Conservation (phyloP, 2,888 invertebrate species). For the Furcula furcula region DNA sequence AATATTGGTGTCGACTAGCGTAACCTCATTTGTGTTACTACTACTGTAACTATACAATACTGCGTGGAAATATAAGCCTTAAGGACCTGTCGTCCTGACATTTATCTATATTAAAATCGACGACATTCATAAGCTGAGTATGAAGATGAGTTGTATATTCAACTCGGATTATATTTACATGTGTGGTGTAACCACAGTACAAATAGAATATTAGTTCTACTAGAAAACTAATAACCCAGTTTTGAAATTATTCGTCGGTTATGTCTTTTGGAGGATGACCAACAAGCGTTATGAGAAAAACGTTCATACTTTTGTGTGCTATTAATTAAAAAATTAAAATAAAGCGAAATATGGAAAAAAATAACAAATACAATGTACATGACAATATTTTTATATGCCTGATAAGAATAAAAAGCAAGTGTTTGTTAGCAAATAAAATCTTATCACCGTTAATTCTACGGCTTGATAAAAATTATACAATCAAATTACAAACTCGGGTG, state of each 20-base stretch:
- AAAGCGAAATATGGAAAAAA: no score
- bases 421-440: conserved; percentile 2
- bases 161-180: conserved; percentile 43
- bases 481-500: conserved; percentile 45
- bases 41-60: conserved; percentile 21
- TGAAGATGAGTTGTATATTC: conserved; percentile 39
- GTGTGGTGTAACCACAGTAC: conserved; percentile 17
- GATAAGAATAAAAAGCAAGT: background rate
- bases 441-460: conserved; percentile 12
- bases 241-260: conserved; percentile 11
- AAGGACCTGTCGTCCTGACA: conserved; percentile 43
- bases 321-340: no score
- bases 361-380: no score
- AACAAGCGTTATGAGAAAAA: conserved; percentile 1
- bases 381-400: background rate
- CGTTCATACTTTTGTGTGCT: no score
- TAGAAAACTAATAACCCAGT: conserved; percentile 24
- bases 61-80: no score
- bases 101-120: conserved; percentile 62
- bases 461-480: conserved; percentile 22
- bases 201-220: conserved; percentile 21
- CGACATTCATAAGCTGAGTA: conserved; percentile 39
- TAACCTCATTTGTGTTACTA: conserved; percentile 40
- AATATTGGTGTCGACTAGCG: conserved; percentile 30
- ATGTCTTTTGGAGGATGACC: conserved; percentile 4